Evolutionary conservation across 2,888 invertebrate genomes (phyloP).

Genomic region (Drosophila nigricruria): DNA sequence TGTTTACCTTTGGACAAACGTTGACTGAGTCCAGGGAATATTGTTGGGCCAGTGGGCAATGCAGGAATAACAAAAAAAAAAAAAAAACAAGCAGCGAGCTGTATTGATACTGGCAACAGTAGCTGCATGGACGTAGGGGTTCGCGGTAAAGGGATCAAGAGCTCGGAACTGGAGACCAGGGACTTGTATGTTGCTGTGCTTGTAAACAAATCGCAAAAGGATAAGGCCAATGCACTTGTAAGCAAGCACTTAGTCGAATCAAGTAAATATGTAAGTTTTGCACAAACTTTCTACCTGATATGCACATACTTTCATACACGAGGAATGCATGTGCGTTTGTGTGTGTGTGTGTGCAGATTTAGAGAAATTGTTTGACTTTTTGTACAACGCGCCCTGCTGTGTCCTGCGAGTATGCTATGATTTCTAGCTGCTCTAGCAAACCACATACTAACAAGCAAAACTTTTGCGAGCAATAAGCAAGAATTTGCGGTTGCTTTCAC

Average conservation of each 20-base stretch:
- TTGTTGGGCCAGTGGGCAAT: slow-evolving; percentile 19
- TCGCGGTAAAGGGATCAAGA: neutral
- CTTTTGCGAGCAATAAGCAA: slow-evolving; percentile 65
- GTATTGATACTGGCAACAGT: slow-evolving; percentile 56
- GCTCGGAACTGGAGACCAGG: neutral
- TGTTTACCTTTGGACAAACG: slow-evolving; percentile 46
- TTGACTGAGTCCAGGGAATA: slow-evolving; percentile 42
- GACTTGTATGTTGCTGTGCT: slow-evolving; percentile 18
- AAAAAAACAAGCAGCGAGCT: slow-evolving; percentile 12
- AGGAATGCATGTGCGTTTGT: slow-evolving; percentile 16
- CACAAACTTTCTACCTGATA: slow-evolving; percentile 57
- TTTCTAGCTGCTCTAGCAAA: slow-evolving; percentile 58
- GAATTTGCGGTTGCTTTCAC: slow-evolving; percentile 61
- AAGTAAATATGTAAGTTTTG: slow-evolving; percentile 74
- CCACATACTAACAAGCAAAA: slow-evolving; percentile 74
- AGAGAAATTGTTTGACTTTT: slow-evolving; percentile 63
- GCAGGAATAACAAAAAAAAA: slow-evolving; percentile 25
- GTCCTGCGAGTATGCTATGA: slow-evolving; percentile 48
- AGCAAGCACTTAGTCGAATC: slow-evolving; percentile 76
- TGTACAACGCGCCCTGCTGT: slow-evolving; percentile 34
- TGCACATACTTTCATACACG: slow-evolving; percentile 5
- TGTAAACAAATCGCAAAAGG: slow-evolving; percentile 75
- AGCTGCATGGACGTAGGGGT: neutral
- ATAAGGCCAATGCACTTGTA: slow-evolving; percentile 70
- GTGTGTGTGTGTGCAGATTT: slow-evolving; percentile 50